Base-by-base conservation (phyloP, 2,113 vertebrate species). In the Sander lucioperca region DNA sequence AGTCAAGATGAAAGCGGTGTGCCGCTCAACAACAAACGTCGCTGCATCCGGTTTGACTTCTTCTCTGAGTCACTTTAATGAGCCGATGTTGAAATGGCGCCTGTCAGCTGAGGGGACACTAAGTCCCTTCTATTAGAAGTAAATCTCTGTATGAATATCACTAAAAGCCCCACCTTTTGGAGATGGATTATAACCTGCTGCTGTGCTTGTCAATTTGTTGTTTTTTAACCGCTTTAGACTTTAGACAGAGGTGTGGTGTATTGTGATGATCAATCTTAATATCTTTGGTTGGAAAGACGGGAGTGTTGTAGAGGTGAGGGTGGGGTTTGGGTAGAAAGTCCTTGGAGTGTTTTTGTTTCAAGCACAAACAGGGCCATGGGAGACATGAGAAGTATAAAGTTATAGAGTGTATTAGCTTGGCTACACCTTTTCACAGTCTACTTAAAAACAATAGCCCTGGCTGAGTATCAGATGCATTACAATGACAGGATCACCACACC, bases 31-130 rank as follows among this genome's bases (percentile, higher is more conserved):
- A 82, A 74, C 59, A 87, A 87, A 83, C 51, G 53, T 62, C 77
- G 36, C 59, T 23, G 50, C 77, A 85, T 80, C 88, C 83, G 65
- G 82, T 88, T 82, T 86, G 80, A 78, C 85, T 73, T 76, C 81
- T 82, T 87, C 74, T 75, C 45, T 61, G 62, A 83, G 70, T 79
- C 68, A 74, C 79, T 70, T 64, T 72, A 88, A 86, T 71, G 82
- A 92, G 75, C 50, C 15, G 3, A 65, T 62, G 58, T 71, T 84
- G 77, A 83, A 56, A 50, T 21, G 47, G 13, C 11, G 56, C 66
- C 74, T 77, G 65, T 88, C 86, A 87, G 48, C 68, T 33, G 57
- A 78, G 85, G 82, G 78, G 87, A 82, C 78, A 53, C 21, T 16
- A 57, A 71, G 67, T 85, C 80, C 63, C 23, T 48, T 73, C 82